These are phyloP conservation scores for Ptychodera flava DNA, from an alignment of 35 echinoderm and acorn worm genomes.

Conservation along the genomic window DNA sequence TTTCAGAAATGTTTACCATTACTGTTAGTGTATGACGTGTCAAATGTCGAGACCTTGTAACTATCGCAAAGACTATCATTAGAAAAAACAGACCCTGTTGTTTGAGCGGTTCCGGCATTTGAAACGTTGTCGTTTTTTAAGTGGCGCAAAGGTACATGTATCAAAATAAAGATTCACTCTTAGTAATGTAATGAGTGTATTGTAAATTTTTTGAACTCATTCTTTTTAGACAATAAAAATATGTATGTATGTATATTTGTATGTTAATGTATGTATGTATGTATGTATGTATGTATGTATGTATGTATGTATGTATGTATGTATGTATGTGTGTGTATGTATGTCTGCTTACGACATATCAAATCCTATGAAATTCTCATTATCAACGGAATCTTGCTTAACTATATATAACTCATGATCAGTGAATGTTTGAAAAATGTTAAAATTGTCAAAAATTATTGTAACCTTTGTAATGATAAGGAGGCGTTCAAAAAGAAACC, in stretches of 20 bases:
- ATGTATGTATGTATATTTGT: neutral
- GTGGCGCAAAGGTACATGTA: neutral
- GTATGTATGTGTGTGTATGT: neutral
- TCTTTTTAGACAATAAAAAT: neutral
- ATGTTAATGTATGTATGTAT: neutral
- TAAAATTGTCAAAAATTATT: no score
- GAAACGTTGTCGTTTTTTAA: neutral
- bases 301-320: conserved; percentile 2
- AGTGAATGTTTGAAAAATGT: no score
- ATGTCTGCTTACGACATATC: neutral
- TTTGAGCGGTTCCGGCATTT: neutral
- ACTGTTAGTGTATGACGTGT: no score
- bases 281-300: neutral
- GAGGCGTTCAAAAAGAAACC: no score
- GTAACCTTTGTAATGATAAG: no score
- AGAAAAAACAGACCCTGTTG: neutral
- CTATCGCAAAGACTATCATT: neutral
- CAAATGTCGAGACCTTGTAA: neutral
- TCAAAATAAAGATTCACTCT: no score
- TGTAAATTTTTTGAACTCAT: no score
- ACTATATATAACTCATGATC: no score
- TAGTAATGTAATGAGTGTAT: no score
- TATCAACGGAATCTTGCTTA: no score
- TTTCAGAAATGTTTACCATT: no score
- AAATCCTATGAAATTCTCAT: no score